Conservation (phyloP, 2,888 invertebrate species). For the Oscheius onirici region DNA sequence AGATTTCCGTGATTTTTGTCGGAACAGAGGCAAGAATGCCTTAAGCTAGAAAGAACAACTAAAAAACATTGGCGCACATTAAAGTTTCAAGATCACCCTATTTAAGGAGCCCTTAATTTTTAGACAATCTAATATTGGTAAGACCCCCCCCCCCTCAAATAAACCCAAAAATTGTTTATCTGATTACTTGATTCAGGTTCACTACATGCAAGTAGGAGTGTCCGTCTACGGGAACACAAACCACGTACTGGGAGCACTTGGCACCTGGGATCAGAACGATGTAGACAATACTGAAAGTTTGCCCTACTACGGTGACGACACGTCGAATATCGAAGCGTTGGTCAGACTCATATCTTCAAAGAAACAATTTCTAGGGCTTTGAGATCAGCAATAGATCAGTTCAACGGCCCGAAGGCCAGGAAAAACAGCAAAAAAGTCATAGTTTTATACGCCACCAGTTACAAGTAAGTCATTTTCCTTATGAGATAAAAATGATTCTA, state of each 20-base stretch:
- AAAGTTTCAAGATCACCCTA: too few relatives aligned
- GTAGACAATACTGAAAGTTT: not conserved
- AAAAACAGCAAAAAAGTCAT: not conserved
- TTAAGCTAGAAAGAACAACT: too few relatives aligned
- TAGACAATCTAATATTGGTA: too few relatives aligned
- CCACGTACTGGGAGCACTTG: not conserved
- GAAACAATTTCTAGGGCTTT: not conserved
- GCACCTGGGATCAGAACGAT: conserved; percentile 8
- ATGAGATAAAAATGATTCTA: not conserved
- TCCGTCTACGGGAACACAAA: not conserved
- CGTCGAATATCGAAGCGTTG: conserved; percentile 1
- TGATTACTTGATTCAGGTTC: not conserved
- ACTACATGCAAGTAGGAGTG: conserved; percentile 15
- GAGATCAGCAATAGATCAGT: not conserved
- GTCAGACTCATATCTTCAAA: not conserved
- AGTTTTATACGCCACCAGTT: conserved; percentile 3
- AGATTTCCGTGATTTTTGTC: too few relatives aligned
- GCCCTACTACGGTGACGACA: not conserved
- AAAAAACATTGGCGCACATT: too few relatives aligned
- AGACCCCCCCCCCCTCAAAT: too few relatives aligned
- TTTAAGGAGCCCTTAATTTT: too few relatives aligned
- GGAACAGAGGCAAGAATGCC: too few relatives aligned
- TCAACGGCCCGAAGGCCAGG: not conserved
- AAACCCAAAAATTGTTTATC: too few relatives aligned
- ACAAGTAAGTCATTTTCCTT: not conserved